Percentiles rank a stretch among this genome's conserved stretches.
These are phyloP conservation scores for Macropis europaea DNA, from an alignment of 2,888 invertebrate genomes.

Conservation along the genomic window DNA sequence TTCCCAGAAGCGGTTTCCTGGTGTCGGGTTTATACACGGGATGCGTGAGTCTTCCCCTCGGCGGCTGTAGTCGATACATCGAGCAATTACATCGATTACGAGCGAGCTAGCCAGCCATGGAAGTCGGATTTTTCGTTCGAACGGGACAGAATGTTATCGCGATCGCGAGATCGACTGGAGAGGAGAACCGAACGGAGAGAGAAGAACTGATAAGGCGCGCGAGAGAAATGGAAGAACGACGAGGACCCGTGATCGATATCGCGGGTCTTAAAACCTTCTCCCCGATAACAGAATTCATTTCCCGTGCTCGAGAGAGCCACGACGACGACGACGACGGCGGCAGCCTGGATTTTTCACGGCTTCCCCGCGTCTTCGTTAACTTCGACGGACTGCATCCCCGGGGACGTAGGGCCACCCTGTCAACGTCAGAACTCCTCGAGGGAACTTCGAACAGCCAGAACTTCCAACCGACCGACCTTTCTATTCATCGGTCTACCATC, in stretches of 20 bases:
- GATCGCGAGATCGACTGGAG: conserved; percentile 11
- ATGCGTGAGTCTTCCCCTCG: conserved; percentile 56
- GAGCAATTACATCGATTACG: conserved; percentile 20
- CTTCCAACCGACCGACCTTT: background rate
- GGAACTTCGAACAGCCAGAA: background rate
- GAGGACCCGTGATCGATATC: conserved; percentile 6
- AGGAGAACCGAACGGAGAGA: background rate
- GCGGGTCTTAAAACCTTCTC: conserved; percentile 17
- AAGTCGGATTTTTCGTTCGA: background rate
- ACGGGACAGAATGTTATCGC: conserved; percentile 16
- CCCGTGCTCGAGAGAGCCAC: conserved; percentile 24
- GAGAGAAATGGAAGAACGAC: background rate
- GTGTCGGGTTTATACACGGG: conserved; percentile 32
- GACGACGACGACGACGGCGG: conserved; percentile 9
- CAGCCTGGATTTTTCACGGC: conserved; percentile 25
- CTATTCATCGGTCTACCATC: too few species aligned
- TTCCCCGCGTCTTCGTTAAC: conserved; percentile 44
- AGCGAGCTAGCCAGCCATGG: background rate
- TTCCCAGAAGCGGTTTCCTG: conserved; percentile 41
- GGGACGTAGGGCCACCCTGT: conserved; percentile 4
- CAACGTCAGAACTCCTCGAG: conserved; percentile 8
- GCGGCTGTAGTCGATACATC: conserved; percentile 15
- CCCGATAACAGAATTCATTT: conserved; percentile 51
- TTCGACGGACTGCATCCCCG: conserved; percentile 16
- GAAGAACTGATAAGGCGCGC: background rate